phyloP scores from a whole-genome alignment of 2,797 vertebrate genomes.

The Molossus molossus region DNA sequence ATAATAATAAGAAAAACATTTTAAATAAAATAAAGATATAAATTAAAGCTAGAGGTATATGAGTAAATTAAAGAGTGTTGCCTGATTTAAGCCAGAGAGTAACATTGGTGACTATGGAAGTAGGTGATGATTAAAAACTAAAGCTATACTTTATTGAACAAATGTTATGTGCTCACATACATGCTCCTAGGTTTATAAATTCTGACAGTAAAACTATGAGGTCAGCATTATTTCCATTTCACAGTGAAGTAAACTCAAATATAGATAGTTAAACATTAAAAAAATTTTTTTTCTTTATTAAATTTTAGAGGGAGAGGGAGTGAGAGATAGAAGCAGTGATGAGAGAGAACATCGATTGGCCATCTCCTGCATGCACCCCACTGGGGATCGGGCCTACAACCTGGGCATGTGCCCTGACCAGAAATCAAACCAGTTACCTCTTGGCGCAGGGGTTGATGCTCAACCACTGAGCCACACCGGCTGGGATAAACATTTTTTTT shows the following conservation, averaged over 20 bases:
- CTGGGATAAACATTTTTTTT: too few relatives aligned
- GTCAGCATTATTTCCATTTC: not conserved
- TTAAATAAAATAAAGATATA: not conserved
- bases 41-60: not conserved
- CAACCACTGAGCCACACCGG: too few relatives aligned
- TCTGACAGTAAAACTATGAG: not conserved
- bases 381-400: too few relatives aligned
- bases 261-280: not conserved
- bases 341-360: too few relatives aligned
- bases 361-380: too few relatives aligned
- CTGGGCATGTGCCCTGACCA: too few relatives aligned
- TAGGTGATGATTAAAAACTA: not conserved
- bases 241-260: not conserved
- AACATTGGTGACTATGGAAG: not conserved
- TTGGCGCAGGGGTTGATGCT: too few relatives aligned
- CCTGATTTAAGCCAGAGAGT: not conserved
- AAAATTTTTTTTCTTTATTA: too few relatives aligned
- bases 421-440: too few relatives aligned
- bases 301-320: too few relatives aligned
- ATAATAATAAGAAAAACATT: not conserved
- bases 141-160: not conserved
- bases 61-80: not conserved
- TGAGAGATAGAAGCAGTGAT: too few relatives aligned
- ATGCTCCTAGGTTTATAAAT: not conserved
- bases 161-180: accelerated